Conservation (phyloP, 2,888 invertebrate genomes). For the Dicycla oo region DNA sequence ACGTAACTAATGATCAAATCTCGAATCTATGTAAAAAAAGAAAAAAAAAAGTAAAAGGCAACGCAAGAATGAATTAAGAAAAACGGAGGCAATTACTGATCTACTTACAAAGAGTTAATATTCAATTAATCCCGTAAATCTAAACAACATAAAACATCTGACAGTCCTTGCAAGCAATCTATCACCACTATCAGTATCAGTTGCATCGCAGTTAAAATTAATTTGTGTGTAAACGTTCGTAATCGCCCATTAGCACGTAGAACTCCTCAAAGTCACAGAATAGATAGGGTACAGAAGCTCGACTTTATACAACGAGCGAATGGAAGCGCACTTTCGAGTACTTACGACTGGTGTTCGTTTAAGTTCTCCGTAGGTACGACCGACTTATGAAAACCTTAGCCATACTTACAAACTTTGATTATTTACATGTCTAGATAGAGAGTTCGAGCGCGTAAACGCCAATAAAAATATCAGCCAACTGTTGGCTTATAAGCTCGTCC, state of each 20-base stretch:
- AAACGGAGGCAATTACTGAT: background rate
- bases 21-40: background rate
- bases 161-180: slow-evolving; percentile 7
- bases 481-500: too few relatives aligned
- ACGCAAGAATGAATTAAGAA: too few relatives aligned
- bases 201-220: slow-evolving; percentile 56
- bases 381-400: background rate
- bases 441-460: too few relatives aligned
- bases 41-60: too few relatives aligned
- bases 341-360: background rate
- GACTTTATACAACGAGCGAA: background rate
- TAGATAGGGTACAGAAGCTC: background rate
- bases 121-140: background rate
- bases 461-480: too few relatives aligned
- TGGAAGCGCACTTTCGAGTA: background rate
- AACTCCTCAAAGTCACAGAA: slow-evolving; percentile 33
- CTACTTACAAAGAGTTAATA: background rate
- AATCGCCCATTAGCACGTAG: slow-evolving; percentile 59
- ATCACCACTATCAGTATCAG: slow-evolving; percentile 45
- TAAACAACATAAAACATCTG: slow-evolving; percentile 1
- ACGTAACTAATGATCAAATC: background rate
- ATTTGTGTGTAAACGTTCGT: slow-evolving; percentile 61
- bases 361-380: background rate
- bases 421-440: too few relatives aligned
- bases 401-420: background rate